Conservation (phyloP, 2,888 invertebrate species). For the Agrochola circellaris region DNA sequence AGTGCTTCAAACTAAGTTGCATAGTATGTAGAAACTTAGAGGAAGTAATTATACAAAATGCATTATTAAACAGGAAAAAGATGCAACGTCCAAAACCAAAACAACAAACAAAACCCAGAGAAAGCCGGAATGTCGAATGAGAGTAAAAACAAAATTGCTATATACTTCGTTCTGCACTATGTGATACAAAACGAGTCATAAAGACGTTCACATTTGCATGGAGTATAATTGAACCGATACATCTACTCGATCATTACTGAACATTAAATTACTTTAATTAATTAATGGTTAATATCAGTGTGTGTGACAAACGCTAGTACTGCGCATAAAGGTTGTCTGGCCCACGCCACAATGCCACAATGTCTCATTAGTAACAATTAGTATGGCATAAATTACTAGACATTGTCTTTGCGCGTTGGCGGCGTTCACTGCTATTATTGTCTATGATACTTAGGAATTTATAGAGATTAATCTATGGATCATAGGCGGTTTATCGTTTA, state of each 20-base stretch:
- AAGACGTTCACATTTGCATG: conserved; percentile 46
- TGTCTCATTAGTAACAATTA: conserved; percentile 86
- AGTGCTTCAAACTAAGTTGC: conserved; percentile 2
- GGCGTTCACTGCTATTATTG: conserved; percentile 69
- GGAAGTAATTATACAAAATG: conserved; percentile 11
- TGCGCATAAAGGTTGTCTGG: conserved; percentile 67
- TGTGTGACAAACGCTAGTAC: conserved; percentile 57
- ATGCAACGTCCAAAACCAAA: conserved; percentile 14
- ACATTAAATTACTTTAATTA: conserved; percentile 66
- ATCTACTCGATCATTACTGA: conserved; percentile 61
- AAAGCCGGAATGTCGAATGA: conserved; percentile 15
- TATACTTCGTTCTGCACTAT: conserved; percentile 40
- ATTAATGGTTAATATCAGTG: conserved; percentile 59
- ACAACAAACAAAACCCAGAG: conserved; percentile 8
- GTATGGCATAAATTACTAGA: conserved; percentile 84
- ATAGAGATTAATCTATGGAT: conserved; percentile 57
- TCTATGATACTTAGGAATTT: conserved; percentile 66
- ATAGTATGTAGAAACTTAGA: neutral
- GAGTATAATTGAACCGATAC: conserved; percentile 51
- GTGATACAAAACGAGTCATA: conserved; percentile 32
- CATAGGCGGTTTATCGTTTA: conserved; percentile 17
- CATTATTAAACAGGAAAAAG: conserved; percentile 9
- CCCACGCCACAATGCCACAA: conserved; percentile 80
- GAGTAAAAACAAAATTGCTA: conserved; percentile 16
- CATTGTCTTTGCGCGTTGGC: conserved; percentile 76